Evolutionary conservation across 2,888 invertebrate species (phyloP).

Genomic region (Dorcus hopei): DNA sequence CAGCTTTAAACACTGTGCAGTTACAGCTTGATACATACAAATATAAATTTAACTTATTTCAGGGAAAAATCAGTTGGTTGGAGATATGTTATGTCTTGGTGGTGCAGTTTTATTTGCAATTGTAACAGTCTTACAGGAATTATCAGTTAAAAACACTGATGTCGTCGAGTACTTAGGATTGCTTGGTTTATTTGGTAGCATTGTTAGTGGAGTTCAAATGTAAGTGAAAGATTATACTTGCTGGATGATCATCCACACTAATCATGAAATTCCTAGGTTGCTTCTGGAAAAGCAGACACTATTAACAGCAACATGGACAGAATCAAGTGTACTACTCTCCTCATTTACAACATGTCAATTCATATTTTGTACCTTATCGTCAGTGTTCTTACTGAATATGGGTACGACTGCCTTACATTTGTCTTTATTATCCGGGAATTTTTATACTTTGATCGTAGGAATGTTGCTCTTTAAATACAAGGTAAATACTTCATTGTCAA

Average conservation of each 20-base stretch:
- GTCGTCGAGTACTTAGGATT: slow-evolving; percentile 78
- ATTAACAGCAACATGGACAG: slow-evolving; percentile 62
- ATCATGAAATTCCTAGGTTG: slow-evolving; percentile 43
- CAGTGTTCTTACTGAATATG: slow-evolving; percentile 70
- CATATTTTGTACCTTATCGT: slow-evolving; percentile 71
- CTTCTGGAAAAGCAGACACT: slow-evolving; percentile 69
- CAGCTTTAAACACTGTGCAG: too few species aligned
- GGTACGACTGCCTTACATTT: slow-evolving; percentile 82
- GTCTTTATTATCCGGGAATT: slow-evolving; percentile 78
- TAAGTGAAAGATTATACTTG: slow-evolving; percentile 50
- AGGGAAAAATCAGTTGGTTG: slow-evolving; percentile 77
- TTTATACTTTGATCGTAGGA: slow-evolving; percentile 78
- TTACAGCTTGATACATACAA: not conserved
- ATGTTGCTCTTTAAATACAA: slow-evolving; percentile 77
- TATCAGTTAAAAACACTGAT: slow-evolving; percentile 73
- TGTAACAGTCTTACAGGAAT: slow-evolving; percentile 78
- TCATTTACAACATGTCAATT: slow-evolving; percentile 66
- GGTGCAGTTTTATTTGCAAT: slow-evolving; percentile 77
- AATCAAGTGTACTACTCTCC: slow-evolving; percentile 57
- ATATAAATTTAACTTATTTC: slow-evolving; percentile 33
- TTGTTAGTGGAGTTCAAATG: slow-evolving; percentile 76
- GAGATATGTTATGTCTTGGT: slow-evolving; percentile 76
- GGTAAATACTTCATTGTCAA: slow-evolving; percentile 50
- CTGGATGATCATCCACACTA: too few species aligned
- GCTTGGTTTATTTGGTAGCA: slow-evolving; percentile 75